Conservation (phyloP, 2,888 invertebrate species). For the Therioaphis trifolii region DNA sequence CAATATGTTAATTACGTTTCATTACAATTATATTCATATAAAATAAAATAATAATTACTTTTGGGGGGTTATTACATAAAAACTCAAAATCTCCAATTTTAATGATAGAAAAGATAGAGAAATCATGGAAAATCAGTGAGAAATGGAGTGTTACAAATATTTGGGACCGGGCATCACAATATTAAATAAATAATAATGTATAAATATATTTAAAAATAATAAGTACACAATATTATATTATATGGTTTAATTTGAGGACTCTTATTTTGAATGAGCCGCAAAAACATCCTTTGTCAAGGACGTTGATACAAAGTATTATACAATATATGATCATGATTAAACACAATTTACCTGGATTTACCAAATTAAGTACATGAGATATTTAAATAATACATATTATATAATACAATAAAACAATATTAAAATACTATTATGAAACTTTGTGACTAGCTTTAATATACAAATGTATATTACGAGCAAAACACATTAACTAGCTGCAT, state of each 20-base stretch:
- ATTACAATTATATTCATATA: slow-evolving; percentile 35
- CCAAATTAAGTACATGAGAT: background rate
- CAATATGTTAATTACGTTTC: slow-evolving; percentile 43
- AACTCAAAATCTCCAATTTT: background rate
- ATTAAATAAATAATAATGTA: slow-evolving; percentile 45
- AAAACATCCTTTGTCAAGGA: background rate
- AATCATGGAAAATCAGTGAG: background rate
- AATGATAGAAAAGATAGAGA: background rate
- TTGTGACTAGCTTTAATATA: background rate
- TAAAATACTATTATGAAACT: background rate
- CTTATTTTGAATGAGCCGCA: background rate
- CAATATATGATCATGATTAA: background rate
- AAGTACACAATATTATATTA: background rate
- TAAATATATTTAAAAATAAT: slow-evolving; percentile 32
- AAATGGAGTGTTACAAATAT: slow-evolving; percentile 23
- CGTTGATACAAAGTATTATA: background rate
- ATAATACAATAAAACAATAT: background rate
- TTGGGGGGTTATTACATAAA: slow-evolving; percentile 28
- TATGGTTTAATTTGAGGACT: background rate
- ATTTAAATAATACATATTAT: background rate
- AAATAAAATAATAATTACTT: slow-evolving; percentile 38
- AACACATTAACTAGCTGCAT: background rate
- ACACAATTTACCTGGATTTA: slow-evolving; percentile 20
- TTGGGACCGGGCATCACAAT: slow-evolving; percentile 48
- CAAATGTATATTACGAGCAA: background rate